Evolutionary conservation across 92 coral and sea anemone genomes (phyloP).

Genomic region (Plumapathes pennacea): DNA sequence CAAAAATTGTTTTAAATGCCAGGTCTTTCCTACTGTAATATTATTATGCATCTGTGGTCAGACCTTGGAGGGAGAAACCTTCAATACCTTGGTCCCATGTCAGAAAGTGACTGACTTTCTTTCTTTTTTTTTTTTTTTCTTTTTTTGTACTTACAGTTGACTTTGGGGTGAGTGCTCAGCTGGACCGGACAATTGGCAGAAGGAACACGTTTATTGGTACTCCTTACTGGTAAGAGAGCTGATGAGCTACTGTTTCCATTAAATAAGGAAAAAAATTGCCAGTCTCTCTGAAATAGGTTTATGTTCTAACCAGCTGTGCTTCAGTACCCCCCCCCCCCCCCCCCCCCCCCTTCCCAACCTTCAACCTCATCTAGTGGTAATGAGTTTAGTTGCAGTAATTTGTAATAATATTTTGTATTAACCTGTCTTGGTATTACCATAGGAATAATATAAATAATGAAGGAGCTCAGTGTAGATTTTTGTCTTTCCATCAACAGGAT

Average conservation of each 20-base stretch:
- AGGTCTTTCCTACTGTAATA: too few species aligned
- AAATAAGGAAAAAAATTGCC: background rate
- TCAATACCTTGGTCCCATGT: constrained; percentile 1
- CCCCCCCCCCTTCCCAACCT: too few species aligned
- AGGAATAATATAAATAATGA: too few species aligned
- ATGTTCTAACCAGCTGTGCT: too few species aligned
- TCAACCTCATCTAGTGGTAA: too few species aligned
- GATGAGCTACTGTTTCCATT: background rate
- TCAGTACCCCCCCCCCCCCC: background rate
- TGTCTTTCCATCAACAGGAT: constrained; percentile 49
- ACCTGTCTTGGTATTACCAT: background rate
- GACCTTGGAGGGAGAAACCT: background rate
- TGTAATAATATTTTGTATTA: background rate
- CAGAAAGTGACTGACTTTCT: background rate
- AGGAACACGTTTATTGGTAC: constrained; percentile 98
- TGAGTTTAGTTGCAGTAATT: background rate
- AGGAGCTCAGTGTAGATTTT: background rate
- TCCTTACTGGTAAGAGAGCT: constrained; percentile 71
- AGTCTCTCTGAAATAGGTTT: background rate
- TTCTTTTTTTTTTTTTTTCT: background rate
- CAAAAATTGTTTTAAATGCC: too few species aligned
- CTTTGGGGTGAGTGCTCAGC: constrained; percentile 98
- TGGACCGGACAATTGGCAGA: constrained; percentile 96
- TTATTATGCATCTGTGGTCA: too few species aligned
- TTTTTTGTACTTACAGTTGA: constrained; percentile 66